Percentiles rank a stretch among this genome's conserved stretches.
Evolutionary conservation across 2,797 vertebrate species (phyloP).

Genomic region (Poliocrania exsul): DNA sequence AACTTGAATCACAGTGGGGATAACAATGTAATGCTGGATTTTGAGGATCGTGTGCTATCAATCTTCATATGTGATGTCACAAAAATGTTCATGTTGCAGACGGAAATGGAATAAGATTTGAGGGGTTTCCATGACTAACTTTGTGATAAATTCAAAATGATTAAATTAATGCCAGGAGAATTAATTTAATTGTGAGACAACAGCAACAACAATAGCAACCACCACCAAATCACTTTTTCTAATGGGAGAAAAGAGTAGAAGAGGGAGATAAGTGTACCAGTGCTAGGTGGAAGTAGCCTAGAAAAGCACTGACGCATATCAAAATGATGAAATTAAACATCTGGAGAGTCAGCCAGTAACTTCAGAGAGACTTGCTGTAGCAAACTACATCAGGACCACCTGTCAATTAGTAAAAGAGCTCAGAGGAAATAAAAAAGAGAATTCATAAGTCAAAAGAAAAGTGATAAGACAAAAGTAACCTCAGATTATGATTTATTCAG

Average conservation of each 20-base stretch:
- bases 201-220: neutral
- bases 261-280: neutral
- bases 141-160: constrained; percentile 2
- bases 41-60: neutral
- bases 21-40: neutral
- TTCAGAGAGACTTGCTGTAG: constrained; percentile 24
- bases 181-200: constrained; percentile 33
- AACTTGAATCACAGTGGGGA: neutral
- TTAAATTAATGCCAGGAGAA: neutral
- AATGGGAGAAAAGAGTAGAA: neutral
- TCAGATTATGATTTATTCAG: constrained; percentile 35
- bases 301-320: constrained; percentile 37
- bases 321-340: constrained; percentile 52
- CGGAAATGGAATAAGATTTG: neutral
- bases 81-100: neutral
- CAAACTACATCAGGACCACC: constrained; percentile 54
- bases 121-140: neutral
- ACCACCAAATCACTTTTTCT: neutral
- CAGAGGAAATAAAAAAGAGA: constrained; percentile 32
- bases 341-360: constrained; percentile 42
- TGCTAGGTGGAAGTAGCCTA: constrained; percentile 50
- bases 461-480: neutral
- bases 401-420: constrained; percentile 50
- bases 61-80: neutral
- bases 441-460: constrained; percentile 24